Evolutionary conservation across 2,797 vertebrate genomes (phyloP).

Genomic region (Esox lucius): DNA sequence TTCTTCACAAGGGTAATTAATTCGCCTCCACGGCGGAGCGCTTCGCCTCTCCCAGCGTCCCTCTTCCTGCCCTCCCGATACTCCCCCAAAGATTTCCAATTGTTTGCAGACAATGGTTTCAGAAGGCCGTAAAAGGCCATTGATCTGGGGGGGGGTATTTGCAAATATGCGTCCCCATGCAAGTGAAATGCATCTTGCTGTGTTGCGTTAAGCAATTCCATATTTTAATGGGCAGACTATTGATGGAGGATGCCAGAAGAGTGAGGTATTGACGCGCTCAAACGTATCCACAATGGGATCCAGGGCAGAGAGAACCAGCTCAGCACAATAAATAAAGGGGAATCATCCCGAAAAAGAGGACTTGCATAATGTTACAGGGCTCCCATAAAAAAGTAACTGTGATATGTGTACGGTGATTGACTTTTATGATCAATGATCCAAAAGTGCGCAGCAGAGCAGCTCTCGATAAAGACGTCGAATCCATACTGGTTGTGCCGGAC

Average conservation of each 20-base stretch:
- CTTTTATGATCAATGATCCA: slow-evolving; percentile 67
- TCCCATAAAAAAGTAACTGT: slow-evolving; percentile 68
- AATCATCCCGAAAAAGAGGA: slow-evolving; percentile 52
- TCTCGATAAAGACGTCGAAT: slow-evolving; percentile 48
- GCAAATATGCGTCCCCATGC: slow-evolving; percentile 46
- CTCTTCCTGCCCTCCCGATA: slow-evolving; percentile 52
- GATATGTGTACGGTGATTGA: slow-evolving; percentile 67
- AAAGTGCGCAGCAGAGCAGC: slow-evolving; percentile 42
- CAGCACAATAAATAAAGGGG: slow-evolving; percentile 67
- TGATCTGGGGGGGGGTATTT: slow-evolving; percentile 64
- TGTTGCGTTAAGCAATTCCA: slow-evolving; percentile 70
- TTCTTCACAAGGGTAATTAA: slow-evolving; percentile 74
- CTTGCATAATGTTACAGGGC: slow-evolving; percentile 51
- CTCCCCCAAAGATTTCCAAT: slow-evolving; percentile 73
- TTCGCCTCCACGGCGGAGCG: slow-evolving; percentile 57
- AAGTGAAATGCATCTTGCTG: slow-evolving; percentile 68
- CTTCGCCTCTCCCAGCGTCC: slow-evolving; percentile 31
- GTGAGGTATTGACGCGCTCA: slow-evolving; percentile 63
- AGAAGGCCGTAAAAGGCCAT: slow-evolving; percentile 71
- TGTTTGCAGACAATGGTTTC: slow-evolving; percentile 72
- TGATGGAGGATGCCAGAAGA: slow-evolving; percentile 70
- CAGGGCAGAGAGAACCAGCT: slow-evolving; percentile 64
- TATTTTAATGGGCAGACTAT: slow-evolving; percentile 73
- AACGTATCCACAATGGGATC: slow-evolving; percentile 71
- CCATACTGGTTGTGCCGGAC: slow-evolving; percentile 55